phyloP scores from a whole-genome alignment of 2,888 invertebrate genomes.

The Mythimna albipuncta region DNA sequence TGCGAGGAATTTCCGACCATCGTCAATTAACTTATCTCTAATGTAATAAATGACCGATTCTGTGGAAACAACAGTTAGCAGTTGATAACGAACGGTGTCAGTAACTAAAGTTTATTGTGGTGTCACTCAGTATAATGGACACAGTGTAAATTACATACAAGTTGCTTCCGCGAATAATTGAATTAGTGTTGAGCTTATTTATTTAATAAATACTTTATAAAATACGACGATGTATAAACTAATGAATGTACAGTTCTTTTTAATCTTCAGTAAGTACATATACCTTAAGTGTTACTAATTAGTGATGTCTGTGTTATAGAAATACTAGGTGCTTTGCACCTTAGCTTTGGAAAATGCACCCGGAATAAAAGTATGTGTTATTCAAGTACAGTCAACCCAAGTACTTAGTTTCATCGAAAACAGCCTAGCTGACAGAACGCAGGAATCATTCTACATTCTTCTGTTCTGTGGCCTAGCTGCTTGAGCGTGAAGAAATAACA shows the following conservation, averaged over 20 bases:
- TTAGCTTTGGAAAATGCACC: too few species aligned
- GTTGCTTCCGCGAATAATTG: background rate
- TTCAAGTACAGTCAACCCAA: too few species aligned
- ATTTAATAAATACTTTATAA: background rate
- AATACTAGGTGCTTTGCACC: background rate
- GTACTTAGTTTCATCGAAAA: too few species aligned
- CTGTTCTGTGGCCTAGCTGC: too few species aligned
- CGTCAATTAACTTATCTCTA: slow-evolving; percentile 26
- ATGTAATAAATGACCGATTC: slow-evolving; percentile 15
- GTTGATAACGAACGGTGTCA: slow-evolving; percentile 1
- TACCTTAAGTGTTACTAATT: background rate
- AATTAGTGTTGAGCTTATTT: background rate
- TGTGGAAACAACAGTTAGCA: background rate
- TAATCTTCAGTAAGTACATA: slow-evolving; percentile 37
- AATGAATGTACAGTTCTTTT: slow-evolving; percentile 9
- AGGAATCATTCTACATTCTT: too few species aligned
- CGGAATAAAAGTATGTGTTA: too few species aligned
- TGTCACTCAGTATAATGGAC: background rate
- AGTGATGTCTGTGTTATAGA: background rate
- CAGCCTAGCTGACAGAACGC: too few species aligned
- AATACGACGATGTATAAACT: slow-evolving; percentile 20
- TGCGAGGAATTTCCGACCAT: slow-evolving; percentile 31
- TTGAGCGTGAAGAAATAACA: too few species aligned
- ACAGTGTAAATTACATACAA: slow-evolving; percentile 11
- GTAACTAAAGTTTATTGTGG: slow-evolving; percentile 17